These are phyloP conservation scores for Epinotia nisella DNA, from an alignment of 2,888 invertebrate genomes.

Conservation along the genomic window DNA sequence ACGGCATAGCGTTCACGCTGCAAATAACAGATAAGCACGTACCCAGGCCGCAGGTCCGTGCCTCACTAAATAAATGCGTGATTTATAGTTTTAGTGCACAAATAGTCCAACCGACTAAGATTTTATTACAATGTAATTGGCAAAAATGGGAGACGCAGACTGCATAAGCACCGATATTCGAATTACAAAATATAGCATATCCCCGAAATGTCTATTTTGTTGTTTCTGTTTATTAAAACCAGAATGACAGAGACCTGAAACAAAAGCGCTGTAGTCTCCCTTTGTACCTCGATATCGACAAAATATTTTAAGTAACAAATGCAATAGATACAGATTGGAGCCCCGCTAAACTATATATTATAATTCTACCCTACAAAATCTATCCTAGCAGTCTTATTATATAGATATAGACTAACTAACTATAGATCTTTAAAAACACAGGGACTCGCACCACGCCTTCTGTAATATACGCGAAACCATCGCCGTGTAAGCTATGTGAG, in stretches of 20 bases:
- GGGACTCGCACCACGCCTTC: too few species aligned
- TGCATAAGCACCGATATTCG: background rate
- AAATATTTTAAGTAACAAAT: too few species aligned
- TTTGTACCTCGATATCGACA: too few species aligned
- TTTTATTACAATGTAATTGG: conserved; percentile 2
- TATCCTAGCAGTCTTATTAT: too few species aligned
- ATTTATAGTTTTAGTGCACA: conserved; percentile 78
- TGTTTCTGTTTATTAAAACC: background rate
- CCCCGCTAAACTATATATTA: too few species aligned
- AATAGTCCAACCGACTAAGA: conserved; percentile 15
- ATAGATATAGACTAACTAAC: too few species aligned
- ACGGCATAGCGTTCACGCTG: conserved; percentile 66
- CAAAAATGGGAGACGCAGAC: background rate
- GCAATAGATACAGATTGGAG: too few species aligned
- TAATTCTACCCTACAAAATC: too few species aligned
- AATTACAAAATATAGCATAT: background rate
- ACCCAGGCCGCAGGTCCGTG: conserved; percentile 72
- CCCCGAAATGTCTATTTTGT: too few species aligned
- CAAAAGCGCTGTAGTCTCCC: background rate
- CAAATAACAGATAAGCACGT: conserved; percentile 82
- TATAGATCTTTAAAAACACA: too few species aligned
- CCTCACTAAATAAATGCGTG: conserved; percentile 77
- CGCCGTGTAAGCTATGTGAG: conserved; percentile 16
- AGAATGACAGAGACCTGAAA: background rate
- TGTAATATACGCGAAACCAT: conserved; percentile 39